phyloP scores from a whole-genome alignment of 2,113 vertebrate species.

The Suricata suricatta region DNA sequence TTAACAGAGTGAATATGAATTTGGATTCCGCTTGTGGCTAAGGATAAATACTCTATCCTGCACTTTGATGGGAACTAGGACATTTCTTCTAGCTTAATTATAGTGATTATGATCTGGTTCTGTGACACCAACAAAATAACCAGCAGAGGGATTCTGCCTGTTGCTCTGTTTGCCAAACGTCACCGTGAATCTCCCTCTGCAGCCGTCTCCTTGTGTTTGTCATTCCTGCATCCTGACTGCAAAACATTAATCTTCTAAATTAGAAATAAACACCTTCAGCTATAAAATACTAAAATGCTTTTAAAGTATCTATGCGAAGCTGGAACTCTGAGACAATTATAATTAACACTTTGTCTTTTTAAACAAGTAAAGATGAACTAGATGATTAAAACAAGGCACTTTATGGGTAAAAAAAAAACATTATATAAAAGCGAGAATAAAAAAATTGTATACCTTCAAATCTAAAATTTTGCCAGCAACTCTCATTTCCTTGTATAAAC shows the following conservation, averaged over 20 bases:
- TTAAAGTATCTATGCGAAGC: background rate
- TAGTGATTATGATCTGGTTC: slow-evolving; percentile 1
- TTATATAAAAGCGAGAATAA: background rate
- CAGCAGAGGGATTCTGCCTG: background rate
- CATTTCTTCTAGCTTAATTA: background rate
- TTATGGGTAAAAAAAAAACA: background rate
- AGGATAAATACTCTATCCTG: background rate
- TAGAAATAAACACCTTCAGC: background rate
- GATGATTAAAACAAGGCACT: background rate
- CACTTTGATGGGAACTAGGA: background rate
- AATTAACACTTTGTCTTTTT: background rate
- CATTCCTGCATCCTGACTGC: background rate
- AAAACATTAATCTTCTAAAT: background rate
- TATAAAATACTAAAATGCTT: background rate
- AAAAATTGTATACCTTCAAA: background rate
- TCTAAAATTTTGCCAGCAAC: background rate
- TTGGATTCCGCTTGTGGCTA: background rate
- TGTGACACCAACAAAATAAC: background rate
- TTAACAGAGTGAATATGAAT: background rate
- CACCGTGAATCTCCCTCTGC: background rate
- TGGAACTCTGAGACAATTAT: background rate
- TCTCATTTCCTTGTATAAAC: background rate
- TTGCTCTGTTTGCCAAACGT: background rate
- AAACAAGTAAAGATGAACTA: background rate
- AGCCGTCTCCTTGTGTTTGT: background rate